A percentile compares a stretch with the other conserved stretches of the same genome.
Conservation (phyloP, 2,113 vertebrate genomes). For the Sigmodon hispidus region DNA sequence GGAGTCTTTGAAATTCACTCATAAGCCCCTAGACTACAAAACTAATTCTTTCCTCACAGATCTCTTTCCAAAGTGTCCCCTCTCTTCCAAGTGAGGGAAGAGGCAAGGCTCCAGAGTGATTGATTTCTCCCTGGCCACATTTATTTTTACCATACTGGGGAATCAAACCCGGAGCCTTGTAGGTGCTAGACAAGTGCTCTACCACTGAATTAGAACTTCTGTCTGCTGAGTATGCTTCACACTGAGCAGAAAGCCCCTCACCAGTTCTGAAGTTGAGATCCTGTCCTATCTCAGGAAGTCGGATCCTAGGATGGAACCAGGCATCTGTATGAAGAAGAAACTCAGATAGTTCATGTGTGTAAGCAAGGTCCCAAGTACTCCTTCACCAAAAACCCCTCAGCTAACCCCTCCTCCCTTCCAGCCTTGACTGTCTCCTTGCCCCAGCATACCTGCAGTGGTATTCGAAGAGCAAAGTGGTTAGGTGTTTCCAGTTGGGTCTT, state of each 20-base stretch:
- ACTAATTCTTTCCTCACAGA: neutral
- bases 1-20: neutral
- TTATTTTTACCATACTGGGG: neutral
- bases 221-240: neutral
- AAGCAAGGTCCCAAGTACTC: neutral
- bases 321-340: neutral
- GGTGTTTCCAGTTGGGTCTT: neutral
- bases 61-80: neutral
- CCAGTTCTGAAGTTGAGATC: neutral
- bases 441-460: slow-evolving; percentile 28
- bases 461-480: neutral
- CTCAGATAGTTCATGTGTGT: neutral
- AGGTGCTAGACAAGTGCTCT: no score
- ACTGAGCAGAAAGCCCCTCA: neutral
- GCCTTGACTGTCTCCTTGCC: neutral
- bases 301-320: neutral
- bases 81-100: neutral
- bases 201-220: neutral
- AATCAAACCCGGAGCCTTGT: neutral
- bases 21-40: neutral
- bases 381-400: neutral
- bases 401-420: neutral
- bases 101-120: neutral
- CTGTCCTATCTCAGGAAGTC: neutral
- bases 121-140: neutral